phyloP scores from a whole-genome alignment of 1,140 invertebrate genomes.

The Pararge aegeria region DNA sequence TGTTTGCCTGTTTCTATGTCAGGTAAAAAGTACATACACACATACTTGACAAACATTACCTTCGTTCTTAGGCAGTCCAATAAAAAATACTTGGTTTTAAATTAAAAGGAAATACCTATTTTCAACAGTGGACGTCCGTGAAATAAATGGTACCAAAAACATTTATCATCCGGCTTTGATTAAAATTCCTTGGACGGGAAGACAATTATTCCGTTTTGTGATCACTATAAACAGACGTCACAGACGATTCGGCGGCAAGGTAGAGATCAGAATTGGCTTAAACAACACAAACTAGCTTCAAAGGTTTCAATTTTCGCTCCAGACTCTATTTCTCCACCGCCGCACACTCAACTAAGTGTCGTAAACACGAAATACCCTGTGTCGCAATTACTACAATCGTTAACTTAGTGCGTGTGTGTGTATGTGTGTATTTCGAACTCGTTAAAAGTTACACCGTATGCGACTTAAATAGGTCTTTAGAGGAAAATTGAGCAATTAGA shows the following conservation, averaged over 20 bases:
- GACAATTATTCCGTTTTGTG: not conserved
- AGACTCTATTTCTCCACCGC: not conserved
- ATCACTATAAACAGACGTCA: not conserved
- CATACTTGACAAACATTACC: too few relatives aligned
- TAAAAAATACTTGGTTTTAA: too few relatives aligned
- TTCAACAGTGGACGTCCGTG: too few relatives aligned
- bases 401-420: not conserved
- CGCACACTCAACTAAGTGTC: constrained; percentile 1
- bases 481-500: constrained; percentile 4
- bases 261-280: not conserved
- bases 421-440: constrained; percentile 5
- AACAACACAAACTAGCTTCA: constrained; percentile 7
- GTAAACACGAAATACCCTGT: constrained; percentile 7
- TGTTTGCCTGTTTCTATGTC: too few relatives aligned
- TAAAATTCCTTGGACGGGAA: not conserved
- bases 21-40: too few relatives aligned
- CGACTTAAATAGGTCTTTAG: not conserved
- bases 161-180: not conserved
- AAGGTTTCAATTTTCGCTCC: constrained; percentile 7
- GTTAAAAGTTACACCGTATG: constrained; percentile 5
- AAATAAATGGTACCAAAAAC: too few relatives aligned
- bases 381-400: constrained; percentile 7
- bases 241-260: not conserved
- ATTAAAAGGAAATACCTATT: too few relatives aligned
- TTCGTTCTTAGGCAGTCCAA: too few relatives aligned